Percentiles rank a stretch among this genome's conserved stretches.
phyloP scores from a whole-genome alignment of 2,113 vertebrate genomes.

The Corythaixoides concolor region DNA sequence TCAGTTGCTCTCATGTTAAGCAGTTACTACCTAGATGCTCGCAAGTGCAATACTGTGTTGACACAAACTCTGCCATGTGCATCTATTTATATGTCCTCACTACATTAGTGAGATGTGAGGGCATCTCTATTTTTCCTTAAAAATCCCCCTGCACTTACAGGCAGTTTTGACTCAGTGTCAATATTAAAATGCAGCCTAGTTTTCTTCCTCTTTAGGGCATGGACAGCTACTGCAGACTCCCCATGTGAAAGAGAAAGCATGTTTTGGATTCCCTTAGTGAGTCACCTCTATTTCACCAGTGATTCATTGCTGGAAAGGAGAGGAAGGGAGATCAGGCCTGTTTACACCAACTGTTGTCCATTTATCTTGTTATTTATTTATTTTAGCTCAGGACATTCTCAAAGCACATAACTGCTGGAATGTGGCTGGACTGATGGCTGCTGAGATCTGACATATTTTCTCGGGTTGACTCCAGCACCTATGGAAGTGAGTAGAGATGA shows the following conservation, averaged over 20 bases:
- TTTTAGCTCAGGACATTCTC: background rate
- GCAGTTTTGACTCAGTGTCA: conserved; percentile 33
- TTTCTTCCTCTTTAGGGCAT: background rate
- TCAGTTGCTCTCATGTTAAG: background rate
- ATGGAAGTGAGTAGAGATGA: background rate
- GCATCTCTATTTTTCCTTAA: conserved; percentile 43
- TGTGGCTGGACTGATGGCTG: background rate
- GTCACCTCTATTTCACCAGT: background rate
- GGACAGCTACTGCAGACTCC: background rate
- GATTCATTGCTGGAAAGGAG: background rate
- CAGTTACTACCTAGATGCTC: conserved; percentile 40
- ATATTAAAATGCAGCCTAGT: background rate
- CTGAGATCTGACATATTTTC: background rate
- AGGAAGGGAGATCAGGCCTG: background rate
- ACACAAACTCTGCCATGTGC: conserved; percentile 36
- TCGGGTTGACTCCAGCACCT: background rate
- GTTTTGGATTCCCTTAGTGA: conserved; percentile 2
- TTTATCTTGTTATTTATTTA: background rate
- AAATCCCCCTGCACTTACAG: conserved; percentile 43
- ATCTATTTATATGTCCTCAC: conserved; percentile 40
- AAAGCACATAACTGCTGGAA: background rate
- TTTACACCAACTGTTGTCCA: background rate
- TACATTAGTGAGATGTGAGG: conserved; percentile 6
- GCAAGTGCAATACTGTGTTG: conserved; percentile 27
- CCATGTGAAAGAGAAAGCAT: background rate